These are phyloP conservation scores for Musca vetustissima DNA, from an alignment of 1,140 invertebrate genomes.

Conservation along the genomic window DNA sequence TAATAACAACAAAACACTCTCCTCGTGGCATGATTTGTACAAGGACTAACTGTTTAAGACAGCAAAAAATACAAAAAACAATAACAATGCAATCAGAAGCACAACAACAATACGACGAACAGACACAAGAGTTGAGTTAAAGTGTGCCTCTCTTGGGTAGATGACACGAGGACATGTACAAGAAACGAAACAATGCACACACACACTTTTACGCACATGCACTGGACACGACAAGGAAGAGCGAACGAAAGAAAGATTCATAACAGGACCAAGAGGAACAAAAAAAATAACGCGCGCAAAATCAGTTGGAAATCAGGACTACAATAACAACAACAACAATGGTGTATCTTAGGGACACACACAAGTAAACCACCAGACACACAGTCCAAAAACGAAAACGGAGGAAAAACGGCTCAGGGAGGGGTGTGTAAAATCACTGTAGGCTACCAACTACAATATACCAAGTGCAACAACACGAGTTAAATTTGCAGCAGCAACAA, in stretches of 20 bases:
- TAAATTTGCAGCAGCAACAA: too few species aligned
- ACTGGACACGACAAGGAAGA: too few species aligned
- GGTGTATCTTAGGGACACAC: too few species aligned
- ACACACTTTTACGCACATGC: too few species aligned
- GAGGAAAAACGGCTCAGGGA: neutral
- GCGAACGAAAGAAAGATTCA: too few species aligned
- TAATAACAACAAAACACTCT: neutral
- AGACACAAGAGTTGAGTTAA: neutral
- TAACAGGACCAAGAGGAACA: neutral
- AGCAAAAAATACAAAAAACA: neutral
- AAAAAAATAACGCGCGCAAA: conserved; percentile 10
- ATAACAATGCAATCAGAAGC: conserved; percentile 9
- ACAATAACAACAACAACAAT: too few species aligned
- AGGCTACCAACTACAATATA: neutral
- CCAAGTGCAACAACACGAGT: conserved; percentile 17
- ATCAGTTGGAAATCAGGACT: neutral
- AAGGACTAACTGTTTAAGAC: conserved; percentile 13
- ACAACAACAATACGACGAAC: neutral
- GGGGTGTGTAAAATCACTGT: conserved; percentile 4
- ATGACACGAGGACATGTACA: conserved; percentile 13
- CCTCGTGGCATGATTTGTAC: conserved; percentile 20
- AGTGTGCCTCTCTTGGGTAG: conserved; percentile 7
- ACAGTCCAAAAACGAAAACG: neutral
- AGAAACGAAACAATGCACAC: neutral
- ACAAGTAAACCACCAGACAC: neutral